phyloP scores from a whole-genome alignment of 2,888 invertebrate species.

The Polymixis flavicincta region DNA sequence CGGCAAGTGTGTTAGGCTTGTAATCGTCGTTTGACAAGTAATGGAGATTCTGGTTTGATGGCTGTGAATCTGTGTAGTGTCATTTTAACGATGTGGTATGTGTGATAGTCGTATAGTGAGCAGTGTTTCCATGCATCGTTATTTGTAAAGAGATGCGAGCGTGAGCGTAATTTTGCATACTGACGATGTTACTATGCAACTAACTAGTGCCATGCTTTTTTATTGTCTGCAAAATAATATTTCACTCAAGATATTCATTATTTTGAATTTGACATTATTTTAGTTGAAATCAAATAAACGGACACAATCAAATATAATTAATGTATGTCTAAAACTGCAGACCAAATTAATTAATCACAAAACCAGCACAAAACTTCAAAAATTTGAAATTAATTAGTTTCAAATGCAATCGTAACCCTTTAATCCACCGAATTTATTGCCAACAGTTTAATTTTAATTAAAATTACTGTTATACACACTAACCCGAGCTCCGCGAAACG shows the following conservation, averaged over 20 bases:
- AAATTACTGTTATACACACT: constrained; percentile 40
- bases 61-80: constrained; percentile 35
- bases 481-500: constrained; percentile 6
- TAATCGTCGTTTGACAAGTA: constrained; percentile 62
- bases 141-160: neutral
- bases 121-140: neutral
- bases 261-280: neutral
- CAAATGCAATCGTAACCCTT: constrained; percentile 14
- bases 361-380: neutral
- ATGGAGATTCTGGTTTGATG: constrained; percentile 47
- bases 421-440: constrained; percentile 47
- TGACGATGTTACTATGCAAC: neutral
- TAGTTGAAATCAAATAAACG: neutral
- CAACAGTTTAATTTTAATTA: constrained; percentile 52
- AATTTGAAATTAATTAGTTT: constrained; percentile 21
- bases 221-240: neutral
- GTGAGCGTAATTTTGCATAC: neutral
- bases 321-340: neutral
- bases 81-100: constrained; percentile 27
- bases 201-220: neutral
- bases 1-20: constrained; percentile 68
- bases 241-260: neutral
- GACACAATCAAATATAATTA: neutral
- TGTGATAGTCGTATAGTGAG: neutral
- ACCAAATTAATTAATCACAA: neutral